Evolutionary conservation across 2,888 invertebrate genomes (phyloP), one percentile per base, ranked within the genome.

Genomic region (Notodonta dromedarius): DNA sequence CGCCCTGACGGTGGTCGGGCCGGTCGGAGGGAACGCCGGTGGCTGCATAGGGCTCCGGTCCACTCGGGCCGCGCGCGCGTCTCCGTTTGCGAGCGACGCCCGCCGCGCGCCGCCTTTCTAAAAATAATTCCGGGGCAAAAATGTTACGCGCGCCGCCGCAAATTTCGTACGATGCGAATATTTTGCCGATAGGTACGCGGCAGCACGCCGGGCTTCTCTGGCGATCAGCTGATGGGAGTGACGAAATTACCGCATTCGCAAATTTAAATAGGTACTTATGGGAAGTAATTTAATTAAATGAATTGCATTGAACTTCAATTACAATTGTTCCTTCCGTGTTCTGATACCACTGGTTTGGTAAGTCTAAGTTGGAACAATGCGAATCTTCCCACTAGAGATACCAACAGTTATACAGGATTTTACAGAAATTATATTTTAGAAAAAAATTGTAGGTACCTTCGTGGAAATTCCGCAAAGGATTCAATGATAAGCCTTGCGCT

Each of bases 21-120:
- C 84, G 70, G 83, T 77, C 75, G 78, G 76, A 74, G 82, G 79
- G 82, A 91, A 91, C 77, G 82, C 82, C 73, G 89, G 92, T 85
- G 91, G 90, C 88, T 89, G 89, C 91, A 91, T 91, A 83, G 86
- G 87, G 83, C 88, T 88, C 87, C 90, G 86, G 83, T 86, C 88
- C 86, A 83, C 86, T 86, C 90, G 82, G 84, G 79, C 83, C 92
- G 91, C 91, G 91, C 89, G 90, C 92, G 90, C 78, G 79, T 78
- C 77, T 80, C 84, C 87, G 90, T 90, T 89, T 89, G 90, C 89
- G 87, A 82, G 77, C 79, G 74, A 77, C 76, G 79, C 79, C 81
- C 82, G 83, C 83, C 87, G 86, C 80, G 82, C 84, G 88, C 89
- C 91, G 86, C 88, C 91, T 91, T 90, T 90, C 93, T 93, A 93